Conservation (phyloP, 2,888 invertebrate genomes). For the Altica lythri region DNA sequence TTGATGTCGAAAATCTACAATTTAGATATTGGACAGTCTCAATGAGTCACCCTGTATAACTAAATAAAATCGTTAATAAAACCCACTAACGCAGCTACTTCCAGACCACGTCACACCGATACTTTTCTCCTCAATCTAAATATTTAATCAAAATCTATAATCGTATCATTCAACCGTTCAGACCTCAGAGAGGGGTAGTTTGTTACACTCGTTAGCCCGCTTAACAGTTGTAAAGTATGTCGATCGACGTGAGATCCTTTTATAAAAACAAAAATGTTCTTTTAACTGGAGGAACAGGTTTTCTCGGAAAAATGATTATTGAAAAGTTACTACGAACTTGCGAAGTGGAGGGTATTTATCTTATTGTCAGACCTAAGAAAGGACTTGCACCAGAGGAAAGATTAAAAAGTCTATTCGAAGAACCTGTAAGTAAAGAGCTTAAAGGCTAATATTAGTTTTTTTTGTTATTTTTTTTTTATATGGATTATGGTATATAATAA, state of each 20-base stretch:
- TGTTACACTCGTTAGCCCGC: not conserved
- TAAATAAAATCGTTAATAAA: too few relatives aligned
- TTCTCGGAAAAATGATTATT: conserved; percentile 49
- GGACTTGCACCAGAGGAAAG: conserved; percentile 42
- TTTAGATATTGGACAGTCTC: too few relatives aligned
- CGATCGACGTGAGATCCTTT: conserved; percentile 43
- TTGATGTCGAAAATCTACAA: too few relatives aligned
- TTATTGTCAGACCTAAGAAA: conserved; percentile 47
- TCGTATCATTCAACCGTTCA: conserved; percentile 28
- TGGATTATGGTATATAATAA: too few relatives aligned
- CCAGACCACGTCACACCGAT: conserved; percentile 22
- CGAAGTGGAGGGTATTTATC: conserved; percentile 44
- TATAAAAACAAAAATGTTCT: conserved; percentile 47
- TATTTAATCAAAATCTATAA: conserved; percentile 44
- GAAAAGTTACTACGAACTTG: conserved; percentile 48
- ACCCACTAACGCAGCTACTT: too few relatives aligned
- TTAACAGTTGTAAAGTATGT: conserved; percentile 18
- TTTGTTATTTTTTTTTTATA: too few relatives aligned
- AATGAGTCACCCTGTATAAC: too few relatives aligned
- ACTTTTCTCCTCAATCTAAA: conserved; percentile 29
- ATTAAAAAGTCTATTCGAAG: conserved; percentile 62
- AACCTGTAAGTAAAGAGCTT: conserved; percentile 64
- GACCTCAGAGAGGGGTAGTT: not conserved
- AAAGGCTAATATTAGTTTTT: too few relatives aligned
- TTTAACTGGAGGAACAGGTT: conserved; percentile 52